Percentiles rank a stretch among this genome's conserved stretches.
phyloP scores from a whole-genome alignment of 2,113 vertebrate genomes.

The Xiphias gladius region DNA sequence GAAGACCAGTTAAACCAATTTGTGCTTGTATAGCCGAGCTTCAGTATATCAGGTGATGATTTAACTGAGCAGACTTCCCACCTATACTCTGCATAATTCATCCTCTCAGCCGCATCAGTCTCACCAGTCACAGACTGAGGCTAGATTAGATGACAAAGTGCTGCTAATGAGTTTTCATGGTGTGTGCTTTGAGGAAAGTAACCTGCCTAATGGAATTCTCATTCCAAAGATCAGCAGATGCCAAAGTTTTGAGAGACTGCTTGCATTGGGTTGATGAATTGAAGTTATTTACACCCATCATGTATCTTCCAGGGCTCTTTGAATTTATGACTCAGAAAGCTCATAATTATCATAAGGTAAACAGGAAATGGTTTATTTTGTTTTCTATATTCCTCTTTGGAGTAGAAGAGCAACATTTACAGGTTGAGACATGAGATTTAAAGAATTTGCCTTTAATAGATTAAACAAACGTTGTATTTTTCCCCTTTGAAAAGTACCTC shows the following conservation, averaged over 20 bases:
- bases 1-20: conserved; percentile 9
- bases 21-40: conserved; percentile 16
- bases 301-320: background rate
- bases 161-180: conserved; percentile 63
- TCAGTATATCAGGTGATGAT: conserved; percentile 24
- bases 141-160: conserved; percentile 55
- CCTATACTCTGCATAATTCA: conserved; percentile 63
- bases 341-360: background rate
- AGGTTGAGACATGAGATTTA: background rate
- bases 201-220: conserved; percentile 36
- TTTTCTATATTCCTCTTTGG: background rate
- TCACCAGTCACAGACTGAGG: conserved; percentile 24
- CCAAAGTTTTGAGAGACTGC: conserved; percentile 5
- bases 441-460: background rate
- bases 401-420: background rate
- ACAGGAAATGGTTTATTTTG: background rate
- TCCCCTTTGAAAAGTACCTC: background rate
- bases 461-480: background rate
- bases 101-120: conserved; percentile 46
- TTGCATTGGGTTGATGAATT: conserved; percentile 5
- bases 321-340: background rate
- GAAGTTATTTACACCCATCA: background rate
- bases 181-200: conserved; percentile 27
- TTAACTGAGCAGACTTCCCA: conserved; percentile 47
- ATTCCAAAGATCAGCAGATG: conserved; percentile 38